phyloP scores from a whole-genome alignment of 2,797 vertebrate genomes.

The Propithecus deckenii region DNA sequence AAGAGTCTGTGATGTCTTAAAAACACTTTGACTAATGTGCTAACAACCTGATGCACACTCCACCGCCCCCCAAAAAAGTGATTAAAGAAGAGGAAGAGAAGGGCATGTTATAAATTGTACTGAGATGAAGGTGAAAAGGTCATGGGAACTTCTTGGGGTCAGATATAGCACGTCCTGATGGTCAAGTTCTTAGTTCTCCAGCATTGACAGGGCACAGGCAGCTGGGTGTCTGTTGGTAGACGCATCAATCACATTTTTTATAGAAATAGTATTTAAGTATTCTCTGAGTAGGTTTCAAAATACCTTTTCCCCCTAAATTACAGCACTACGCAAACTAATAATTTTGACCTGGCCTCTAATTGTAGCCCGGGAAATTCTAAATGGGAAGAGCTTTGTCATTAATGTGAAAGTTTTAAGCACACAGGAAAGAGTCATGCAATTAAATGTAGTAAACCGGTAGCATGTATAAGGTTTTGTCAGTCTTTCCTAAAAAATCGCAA shows the following conservation, averaged over 20 bases:
- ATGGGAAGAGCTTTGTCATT: background rate
- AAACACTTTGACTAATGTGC: background rate
- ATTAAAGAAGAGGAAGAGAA: background rate
- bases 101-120: background rate
- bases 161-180: background rate
- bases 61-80: background rate
- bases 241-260: background rate
- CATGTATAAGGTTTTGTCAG: background rate
- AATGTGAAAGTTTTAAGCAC: background rate
- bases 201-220: background rate
- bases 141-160: accelerated
- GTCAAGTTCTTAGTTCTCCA: background rate
- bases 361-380: background rate
- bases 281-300: background rate
- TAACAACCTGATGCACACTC: background rate
- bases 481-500: background rate
- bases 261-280: background rate
- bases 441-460: background rate
- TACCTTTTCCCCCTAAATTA: background rate
- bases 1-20: background rate
- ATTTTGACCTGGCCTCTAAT: background rate
- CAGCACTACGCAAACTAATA: background rate
- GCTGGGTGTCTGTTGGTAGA: background rate
- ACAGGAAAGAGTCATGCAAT: background rate
- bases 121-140: accelerated